phyloP scores from a whole-genome alignment of 2,797 vertebrate species.

The Pteropus rufus region DNA sequence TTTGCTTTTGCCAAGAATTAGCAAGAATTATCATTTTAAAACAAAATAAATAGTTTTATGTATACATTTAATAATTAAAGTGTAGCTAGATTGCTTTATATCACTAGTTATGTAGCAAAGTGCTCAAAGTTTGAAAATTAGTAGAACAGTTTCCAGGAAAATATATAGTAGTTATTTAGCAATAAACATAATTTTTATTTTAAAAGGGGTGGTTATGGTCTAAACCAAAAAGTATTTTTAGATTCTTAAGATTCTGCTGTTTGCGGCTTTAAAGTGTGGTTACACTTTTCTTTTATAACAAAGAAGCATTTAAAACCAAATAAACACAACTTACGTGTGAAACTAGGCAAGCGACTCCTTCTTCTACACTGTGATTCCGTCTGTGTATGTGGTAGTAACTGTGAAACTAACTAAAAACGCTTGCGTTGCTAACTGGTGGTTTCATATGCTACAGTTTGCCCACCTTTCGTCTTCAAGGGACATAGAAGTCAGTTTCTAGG shows the following conservation, averaged over 20 bases:
- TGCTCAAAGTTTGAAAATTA: neutral
- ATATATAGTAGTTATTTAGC: neutral
- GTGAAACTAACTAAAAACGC: neutral
- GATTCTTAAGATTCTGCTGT: neutral
- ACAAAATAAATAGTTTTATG: neutral
- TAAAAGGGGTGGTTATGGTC: neutral
- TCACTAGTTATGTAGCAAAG: neutral
- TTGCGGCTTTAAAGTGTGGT: neutral
- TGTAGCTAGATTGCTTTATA: neutral
- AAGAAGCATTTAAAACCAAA: neutral
- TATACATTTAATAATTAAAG: neutral
- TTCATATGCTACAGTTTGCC: neutral
- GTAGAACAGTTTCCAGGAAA: neutral
- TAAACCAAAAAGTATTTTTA: neutral
- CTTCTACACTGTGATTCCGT: neutral
- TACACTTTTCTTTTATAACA: neutral
- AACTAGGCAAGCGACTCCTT: neutral
- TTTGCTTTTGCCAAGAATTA: neutral
- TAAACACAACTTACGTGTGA: neutral
- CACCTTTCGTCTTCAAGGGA: neutral
- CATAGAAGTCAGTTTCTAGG: neutral
- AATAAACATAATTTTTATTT: conserved; percentile 10
- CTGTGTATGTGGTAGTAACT: neutral
- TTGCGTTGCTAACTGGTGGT: neutral
- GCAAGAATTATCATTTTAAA: neutral